Evolutionary conservation across 2,797 vertebrate species (phyloP), one percentile per base, ranked within the genome.

Genomic region (Phataginus tetradactyla): DNA sequence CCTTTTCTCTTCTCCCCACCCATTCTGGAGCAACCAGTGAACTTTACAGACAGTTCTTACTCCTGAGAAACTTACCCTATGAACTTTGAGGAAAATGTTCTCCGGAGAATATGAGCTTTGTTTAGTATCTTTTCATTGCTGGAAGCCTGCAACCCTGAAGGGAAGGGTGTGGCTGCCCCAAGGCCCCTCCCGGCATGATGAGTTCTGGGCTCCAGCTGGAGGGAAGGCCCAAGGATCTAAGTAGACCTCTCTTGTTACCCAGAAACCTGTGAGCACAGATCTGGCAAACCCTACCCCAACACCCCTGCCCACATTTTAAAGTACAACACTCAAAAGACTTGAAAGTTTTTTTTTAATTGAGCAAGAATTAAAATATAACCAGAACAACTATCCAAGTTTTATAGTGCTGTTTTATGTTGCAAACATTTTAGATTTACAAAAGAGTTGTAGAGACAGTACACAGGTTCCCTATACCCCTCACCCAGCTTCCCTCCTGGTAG

Each of bases 331-430:
- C 7, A 45, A 68, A 91, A 75, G 29, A 34, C 57, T 39, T 59
- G 39, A 68, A 32, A 45, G 21, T 23, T 18, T 63, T 96, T 66
- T 69, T 85, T 72, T 6, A 74, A 69, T 21, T 75, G 21, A 45
- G 42, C 29, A 96, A 85, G n/a, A 84, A 78, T 86, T 42, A n/a
- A 78, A 90, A 78, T 72, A 29, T 57, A 75, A 81, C 21, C 49
- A 57, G 42, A 63, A 63, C 59, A 86, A 64, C 86, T 71, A 87
- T 57, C 68, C 63, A 59, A 83, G 77, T 12, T 77, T 68, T 7
- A 6, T 11, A 27, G 8, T 1, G 5, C n/a, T 42, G 63, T 90
- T 64, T 51, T 25, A 42, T 78, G n/a, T 34, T 51, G 71, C 18
- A 21, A 42, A 34, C 39, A 11, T 34, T 83, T 86, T 4, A 27